Evolutionary conservation across 2,113 vertebrate species (phyloP), one percentile per base, ranked within the genome.

Genomic region (Sebastes schlegelii): DNA sequence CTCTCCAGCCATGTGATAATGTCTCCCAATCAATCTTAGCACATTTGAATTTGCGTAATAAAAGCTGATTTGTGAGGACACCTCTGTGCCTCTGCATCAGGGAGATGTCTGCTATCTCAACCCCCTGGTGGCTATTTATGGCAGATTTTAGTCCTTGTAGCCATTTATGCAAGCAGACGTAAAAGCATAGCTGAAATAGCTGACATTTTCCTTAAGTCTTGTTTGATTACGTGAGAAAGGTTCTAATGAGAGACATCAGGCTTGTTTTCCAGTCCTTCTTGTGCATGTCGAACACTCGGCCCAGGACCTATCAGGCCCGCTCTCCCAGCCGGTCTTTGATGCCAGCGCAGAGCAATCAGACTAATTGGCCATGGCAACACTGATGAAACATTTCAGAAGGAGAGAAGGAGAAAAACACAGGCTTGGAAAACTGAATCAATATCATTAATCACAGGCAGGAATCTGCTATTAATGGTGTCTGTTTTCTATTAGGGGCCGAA

Each of bases 361-460:
- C 82, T 95, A 95, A 96, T 96, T 95, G 91, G 69, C 93, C 94
- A 90, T 95, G 94, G 94, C 94, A 95, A 95, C 86, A 72, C 91
- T 91, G 93, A 95, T 94, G 92, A 95, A 95, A 94, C 92, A 86
- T 94, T 91, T 92, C 87, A 93, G 86, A 80, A 76, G 46, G 88
- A 91, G 89, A 93, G 86, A 80, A 77, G 48, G 88, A 91, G 90
- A 93, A 94, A 93, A 95, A 95, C 87, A 92, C 85, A 82, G 84
- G 81, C 92, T 93, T 91, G 93, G 94, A 94, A 95, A 95, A 93
- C 90, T 92, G 88, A 95, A 95, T 95, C 93, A 94, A 95, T 95
- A 94, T 95, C 94, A 96, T 96, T 94, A 95, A 95, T 96, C 95
- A 96, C 83, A 68, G 81, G 58, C 89, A 94, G 91, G 93, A 95